Percentiles rank a stretch among this genome's conserved stretches.
These are phyloP conservation scores for Schizotus pectinicornis DNA, from an alignment of 2,888 invertebrate genomes.

Conservation along the genomic window DNA sequence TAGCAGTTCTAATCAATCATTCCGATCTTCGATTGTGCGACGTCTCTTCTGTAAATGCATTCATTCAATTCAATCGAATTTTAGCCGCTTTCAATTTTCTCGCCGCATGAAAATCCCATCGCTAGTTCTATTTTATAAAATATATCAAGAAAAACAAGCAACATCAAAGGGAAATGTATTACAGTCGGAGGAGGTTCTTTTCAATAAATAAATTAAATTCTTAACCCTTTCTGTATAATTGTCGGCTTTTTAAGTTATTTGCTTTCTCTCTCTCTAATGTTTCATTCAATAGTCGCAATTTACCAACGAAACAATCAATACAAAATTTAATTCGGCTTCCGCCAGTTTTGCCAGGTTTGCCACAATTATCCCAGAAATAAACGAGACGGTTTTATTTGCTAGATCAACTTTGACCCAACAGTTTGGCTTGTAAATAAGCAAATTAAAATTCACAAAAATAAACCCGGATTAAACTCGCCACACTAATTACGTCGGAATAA, in stretches of 20 bases:
- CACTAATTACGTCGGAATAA: slow-evolving; percentile 34
- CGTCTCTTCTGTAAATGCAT: slow-evolving; percentile 37
- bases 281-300: too few relatives aligned
- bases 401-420: slow-evolving; percentile 22
- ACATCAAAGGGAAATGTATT: slow-evolving; percentile 1
- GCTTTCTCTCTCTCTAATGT: not conserved
- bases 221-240: not conserved
- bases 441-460: slow-evolving; percentile 37
- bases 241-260: not conserved
- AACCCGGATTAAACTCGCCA: slow-evolving; percentile 40
- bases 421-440: slow-evolving; percentile 36
- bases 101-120: slow-evolving; percentile 17
- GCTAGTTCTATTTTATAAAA: slow-evolving; percentile 11
- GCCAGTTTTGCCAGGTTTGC: not conserved
- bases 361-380: slow-evolving; percentile 3
- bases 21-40: slow-evolving; percentile 37
- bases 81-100: slow-evolving; percentile 38
- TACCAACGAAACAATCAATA: slow-evolving; percentile 1
- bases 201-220: slow-evolving; percentile 13
- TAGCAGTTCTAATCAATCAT: slow-evolving; percentile 43
- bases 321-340: not conserved
- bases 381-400: slow-evolving; percentile 6
- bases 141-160: slow-evolving; percentile 15
- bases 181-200: slow-evolving; percentile 4
- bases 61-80: slow-evolving; percentile 40